A percentile compares a stretch with the other conserved stretches of the same genome.
Evolutionary conservation across 2,113 vertebrate species (phyloP).

Genomic region (Megaceryle maxima): DNA sequence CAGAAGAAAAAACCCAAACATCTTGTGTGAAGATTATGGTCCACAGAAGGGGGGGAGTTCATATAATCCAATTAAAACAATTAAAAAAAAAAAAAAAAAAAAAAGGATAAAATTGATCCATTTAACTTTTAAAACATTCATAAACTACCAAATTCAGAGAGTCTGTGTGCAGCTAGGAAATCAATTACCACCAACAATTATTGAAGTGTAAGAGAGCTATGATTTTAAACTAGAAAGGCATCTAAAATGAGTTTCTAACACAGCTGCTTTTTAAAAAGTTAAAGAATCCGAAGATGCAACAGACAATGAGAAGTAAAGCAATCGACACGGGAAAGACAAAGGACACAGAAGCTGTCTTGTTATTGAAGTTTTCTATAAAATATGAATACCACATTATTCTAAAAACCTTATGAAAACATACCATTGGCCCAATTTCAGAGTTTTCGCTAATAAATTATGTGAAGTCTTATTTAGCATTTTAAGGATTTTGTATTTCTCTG

Average conservation of each 20-base stretch:
- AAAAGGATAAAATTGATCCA: not conserved
- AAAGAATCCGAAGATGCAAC: not conserved
- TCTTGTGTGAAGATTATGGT: conserved; percentile 6
- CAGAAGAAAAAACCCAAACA: not conserved
- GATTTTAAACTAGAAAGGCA: not conserved
- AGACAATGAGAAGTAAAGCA: not conserved
- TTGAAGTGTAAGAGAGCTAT: not conserved
- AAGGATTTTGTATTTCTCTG: not conserved
- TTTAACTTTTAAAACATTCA: conserved; percentile 27
- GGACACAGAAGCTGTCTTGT: not conserved
- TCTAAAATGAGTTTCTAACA: not conserved
- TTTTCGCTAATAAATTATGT: not conserved
- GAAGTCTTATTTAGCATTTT: not conserved
- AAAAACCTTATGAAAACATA: not conserved
- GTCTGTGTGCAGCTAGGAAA: conserved; percentile 17
- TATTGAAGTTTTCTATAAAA: not conserved
- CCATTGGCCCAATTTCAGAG: not conserved
- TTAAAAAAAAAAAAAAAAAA: not conserved
- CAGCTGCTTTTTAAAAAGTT: not conserved
- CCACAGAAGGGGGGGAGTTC: not conserved
- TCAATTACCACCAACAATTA: not conserved
- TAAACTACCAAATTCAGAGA: conserved; percentile 27
- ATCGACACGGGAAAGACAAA: not conserved
- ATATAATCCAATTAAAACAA: conserved; percentile 23
- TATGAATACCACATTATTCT: not conserved